Base-by-base conservation (phyloP, 1,140 invertebrate species). In the Gryllus bimaculatus region DNA sequence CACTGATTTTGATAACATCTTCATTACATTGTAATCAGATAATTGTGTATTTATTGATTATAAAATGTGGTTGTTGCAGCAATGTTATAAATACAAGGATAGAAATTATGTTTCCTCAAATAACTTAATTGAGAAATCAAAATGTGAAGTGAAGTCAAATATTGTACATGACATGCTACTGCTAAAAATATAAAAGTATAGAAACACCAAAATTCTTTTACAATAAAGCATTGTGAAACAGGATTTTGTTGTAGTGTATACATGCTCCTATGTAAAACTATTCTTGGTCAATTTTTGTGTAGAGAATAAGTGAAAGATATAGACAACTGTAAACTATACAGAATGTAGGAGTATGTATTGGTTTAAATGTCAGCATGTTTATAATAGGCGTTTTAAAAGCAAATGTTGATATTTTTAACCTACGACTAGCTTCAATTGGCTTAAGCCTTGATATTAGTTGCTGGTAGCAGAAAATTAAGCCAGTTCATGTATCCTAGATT, bases 401-500 rank as follows among this genome's bases (percentile, higher is more conserved):
- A 13, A 66, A 13, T 66, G 54, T 66, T 18, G 18, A 66, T 66
- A 66, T 66, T 66, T 18, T 66, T 66, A 66, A 13, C 18, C 54
- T 66, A 66, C 7, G 54, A 66, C 54, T 66, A 66, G 18, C 7
- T 18, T 66, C 2, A 7, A 18, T 66, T 13, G 18, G 18, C 10
- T 66, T 66, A 66, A 66, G 54, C 54, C 54, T 18, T 13, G 18
- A 66, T 66, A 66, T 66, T 66, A 66, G 54, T 66, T 66, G 54
- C 54, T 66, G 18, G 10, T 66, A 66, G 54, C 54, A 47, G n/a
- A 13, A 47, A 73, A 7, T 10, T 18, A 66, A 66, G 18, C 54
- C 54, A 66, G 54, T 66, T 66, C 54, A 66, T 66, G 54, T 66
- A 66, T 66, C 54, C 54, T 66, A 66, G 54, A 66, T 66, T 66